Conservation (phyloP, 2,113 vertebrate genomes). For the Halichoerus grypus region DNA sequence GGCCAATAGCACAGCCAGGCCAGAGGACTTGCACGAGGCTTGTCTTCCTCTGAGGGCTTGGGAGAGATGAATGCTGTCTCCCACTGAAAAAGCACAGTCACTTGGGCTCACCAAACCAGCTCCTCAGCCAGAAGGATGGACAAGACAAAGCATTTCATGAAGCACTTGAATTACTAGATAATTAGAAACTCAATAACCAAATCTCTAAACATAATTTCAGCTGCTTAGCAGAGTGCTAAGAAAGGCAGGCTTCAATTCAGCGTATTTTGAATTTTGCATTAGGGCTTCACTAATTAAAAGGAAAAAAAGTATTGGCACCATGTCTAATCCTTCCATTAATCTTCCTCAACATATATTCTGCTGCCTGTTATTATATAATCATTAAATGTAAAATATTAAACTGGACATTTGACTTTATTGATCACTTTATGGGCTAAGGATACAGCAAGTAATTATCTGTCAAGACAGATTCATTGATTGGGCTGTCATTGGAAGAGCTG, state of each 20-base stretch:
- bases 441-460: slow-evolving; percentile 93
- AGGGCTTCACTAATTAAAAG: slow-evolving; percentile 76
- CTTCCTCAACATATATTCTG: slow-evolving; percentile 69
- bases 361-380: slow-evolving; percentile 83
- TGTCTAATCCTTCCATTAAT: slow-evolving; percentile 77
- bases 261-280: slow-evolving; percentile 64
- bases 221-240: slow-evolving; percentile 25
- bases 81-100: not conserved
- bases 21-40: not conserved
- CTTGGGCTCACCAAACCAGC: not conserved
- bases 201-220: slow-evolving; percentile 69
- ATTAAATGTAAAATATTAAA: slow-evolving; percentile 90
- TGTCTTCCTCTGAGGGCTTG: not conserved
- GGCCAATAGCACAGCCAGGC: not conserved
- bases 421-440: slow-evolving; percentile 92
- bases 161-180: slow-evolving; percentile 52
- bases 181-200: slow-evolving; percentile 69
- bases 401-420: slow-evolving; percentile 94
- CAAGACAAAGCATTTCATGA: slow-evolving; percentile 5
- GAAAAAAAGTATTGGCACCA: slow-evolving; percentile 50
- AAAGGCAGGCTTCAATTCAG: slow-evolving; percentile 55
- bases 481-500: slow-evolving; percentile 88
- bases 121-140: not conserved
- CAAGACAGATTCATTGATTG: slow-evolving; percentile 93
- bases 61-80: not conserved